phyloP scores from a whole-genome alignment of 2,888 invertebrate genomes.

The Philhelius pedissequus region DNA sequence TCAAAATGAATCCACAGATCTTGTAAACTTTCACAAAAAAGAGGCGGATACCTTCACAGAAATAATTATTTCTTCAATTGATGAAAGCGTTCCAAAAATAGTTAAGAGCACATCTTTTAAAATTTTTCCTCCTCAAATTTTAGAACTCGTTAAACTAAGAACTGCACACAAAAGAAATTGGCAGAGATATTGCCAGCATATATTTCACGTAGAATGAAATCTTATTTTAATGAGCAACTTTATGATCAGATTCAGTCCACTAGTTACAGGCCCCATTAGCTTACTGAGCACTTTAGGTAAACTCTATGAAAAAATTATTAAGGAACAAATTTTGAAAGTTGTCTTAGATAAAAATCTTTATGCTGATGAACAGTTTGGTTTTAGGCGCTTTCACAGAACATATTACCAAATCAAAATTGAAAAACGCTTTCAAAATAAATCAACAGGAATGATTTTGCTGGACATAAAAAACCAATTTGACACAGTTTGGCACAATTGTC shows the following conservation, averaged over 20 bases:
- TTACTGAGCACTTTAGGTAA: too few relatives aligned
- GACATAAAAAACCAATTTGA: too few relatives aligned
- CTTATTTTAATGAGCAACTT: too few relatives aligned
- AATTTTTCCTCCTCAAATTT: neutral
- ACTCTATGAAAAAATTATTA: too few relatives aligned
- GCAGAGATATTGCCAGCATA: neutral
- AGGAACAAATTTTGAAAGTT: too few relatives aligned
- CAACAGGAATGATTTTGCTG: neutral
- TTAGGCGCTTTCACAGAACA: neutral
- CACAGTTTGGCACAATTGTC: too few relatives aligned
- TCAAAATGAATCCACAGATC: too few relatives aligned
- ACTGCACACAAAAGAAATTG: neutral
- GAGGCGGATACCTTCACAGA: neutral
- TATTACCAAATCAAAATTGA: neutral
- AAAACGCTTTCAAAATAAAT: neutral
- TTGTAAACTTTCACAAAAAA: neutral
- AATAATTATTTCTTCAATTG: neutral
- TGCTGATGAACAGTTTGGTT: neutral
- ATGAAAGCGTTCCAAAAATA: neutral
- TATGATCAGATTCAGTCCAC: too few relatives aligned
- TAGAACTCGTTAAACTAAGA: neutral
- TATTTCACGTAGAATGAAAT: too few relatives aligned
- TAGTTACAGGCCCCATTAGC: too few relatives aligned
- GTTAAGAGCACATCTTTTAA: neutral
- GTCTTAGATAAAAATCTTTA: conserved; percentile 5